phyloP scores from a whole-genome alignment of 2,113 vertebrate genomes.

The Sardina pilchardus region DNA sequence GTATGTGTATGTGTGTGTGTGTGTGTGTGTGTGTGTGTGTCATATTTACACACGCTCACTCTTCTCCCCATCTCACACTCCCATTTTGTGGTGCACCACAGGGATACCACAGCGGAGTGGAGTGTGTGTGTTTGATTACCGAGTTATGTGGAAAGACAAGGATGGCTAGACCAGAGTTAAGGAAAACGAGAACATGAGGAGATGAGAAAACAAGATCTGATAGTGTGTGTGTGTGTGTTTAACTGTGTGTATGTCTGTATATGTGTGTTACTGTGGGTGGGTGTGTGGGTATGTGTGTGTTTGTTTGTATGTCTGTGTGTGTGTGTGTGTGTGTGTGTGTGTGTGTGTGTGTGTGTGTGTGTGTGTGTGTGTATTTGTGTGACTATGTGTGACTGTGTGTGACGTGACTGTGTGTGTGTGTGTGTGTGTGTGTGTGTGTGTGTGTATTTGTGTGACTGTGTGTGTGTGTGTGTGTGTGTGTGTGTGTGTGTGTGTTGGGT shows the following conservation, averaged over 20 bases:
- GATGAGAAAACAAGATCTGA: conserved; percentile 22
- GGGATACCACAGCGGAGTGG: not conserved
- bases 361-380: not conserved
- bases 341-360: not conserved
- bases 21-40: not conserved
- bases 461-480: not conserved
- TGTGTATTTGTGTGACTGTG: not conserved
- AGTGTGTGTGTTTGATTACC: conserved; percentile 8
- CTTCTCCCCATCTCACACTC: not conserved
- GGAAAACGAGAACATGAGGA: not conserved
- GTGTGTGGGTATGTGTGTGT: not conserved
- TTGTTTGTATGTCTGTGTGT: not conserved
- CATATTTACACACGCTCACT: not conserved
- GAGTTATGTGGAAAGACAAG: not conserved
- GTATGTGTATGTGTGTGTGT: not conserved
- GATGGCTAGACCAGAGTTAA: not conserved
- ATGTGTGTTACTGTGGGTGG: not conserved
- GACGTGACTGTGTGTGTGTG: not conserved
- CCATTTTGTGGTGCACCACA: not conserved
- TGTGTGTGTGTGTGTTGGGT: conserved; percentile 19
- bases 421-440: not conserved
- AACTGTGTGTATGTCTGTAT: not conserved
- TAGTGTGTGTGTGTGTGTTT: not conserved
- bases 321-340: not conserved
- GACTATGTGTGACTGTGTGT: not conserved